These are phyloP conservation scores for Lamproptera curius DNA, from an alignment of 2,888 invertebrate species.

Conservation along the genomic window DNA sequence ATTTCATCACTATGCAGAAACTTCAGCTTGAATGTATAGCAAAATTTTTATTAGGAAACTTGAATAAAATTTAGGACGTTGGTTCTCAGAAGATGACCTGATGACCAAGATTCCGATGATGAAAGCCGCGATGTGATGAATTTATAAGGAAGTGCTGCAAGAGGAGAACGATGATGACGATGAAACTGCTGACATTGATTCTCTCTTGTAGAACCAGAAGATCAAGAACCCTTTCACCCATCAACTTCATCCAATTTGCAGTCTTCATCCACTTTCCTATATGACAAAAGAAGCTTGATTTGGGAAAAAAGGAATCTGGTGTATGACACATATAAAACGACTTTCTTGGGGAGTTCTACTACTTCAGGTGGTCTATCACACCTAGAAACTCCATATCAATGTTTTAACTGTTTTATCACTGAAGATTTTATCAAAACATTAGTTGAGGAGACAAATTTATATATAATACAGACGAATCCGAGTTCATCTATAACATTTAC, in stretches of 20 bases:
- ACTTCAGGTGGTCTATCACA: no score
- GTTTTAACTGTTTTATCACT: no score
- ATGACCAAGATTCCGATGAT: no score
- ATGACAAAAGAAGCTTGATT: constrained; percentile 40
- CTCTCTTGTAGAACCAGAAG: constrained; percentile 37
- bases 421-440: constrained; percentile 30
- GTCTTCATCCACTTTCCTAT: constrained; percentile 35
- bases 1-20: constrained; percentile 27
- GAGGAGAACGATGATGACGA: constrained; percentile 31
- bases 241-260: constrained; percentile 31
- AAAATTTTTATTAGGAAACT: constrained; percentile 26
- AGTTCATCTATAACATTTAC: no score
- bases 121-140: constrained; percentile 35
- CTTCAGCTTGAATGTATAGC: constrained; percentile 38
- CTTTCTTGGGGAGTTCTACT: constrained; percentile 38
- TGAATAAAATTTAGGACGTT: constrained; percentile 33
- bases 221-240: constrained; percentile 34
- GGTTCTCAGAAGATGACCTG: constrained; percentile 37
- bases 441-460: constrained; percentile 26
- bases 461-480: no score
- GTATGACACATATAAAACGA: constrained; percentile 37
- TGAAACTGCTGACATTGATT: constrained; percentile 39
- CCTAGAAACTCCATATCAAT: no score
- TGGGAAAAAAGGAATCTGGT: constrained; percentile 39
- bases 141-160: constrained; percentile 39